phyloP scores from a whole-genome alignment of 1,140 invertebrate species.

The Nasonia vitripennis region DNA sequence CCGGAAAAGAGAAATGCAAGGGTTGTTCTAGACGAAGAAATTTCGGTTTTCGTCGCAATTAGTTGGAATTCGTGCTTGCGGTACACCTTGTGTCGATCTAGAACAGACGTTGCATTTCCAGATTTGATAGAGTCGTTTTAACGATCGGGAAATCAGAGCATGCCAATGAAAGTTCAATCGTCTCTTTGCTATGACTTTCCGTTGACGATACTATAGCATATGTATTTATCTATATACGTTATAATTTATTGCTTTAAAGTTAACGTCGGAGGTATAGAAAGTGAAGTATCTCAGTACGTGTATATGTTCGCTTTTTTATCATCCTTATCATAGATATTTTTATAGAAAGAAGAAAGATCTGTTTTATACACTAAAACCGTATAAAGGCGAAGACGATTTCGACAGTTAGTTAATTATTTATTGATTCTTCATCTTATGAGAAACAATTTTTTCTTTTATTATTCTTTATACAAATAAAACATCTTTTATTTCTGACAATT shows the following conservation, averaged over 20 bases:
- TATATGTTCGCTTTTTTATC: slow-evolving; percentile 5
- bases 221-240: neutral
- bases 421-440: slow-evolving; percentile 13
- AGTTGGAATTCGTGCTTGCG: no score
- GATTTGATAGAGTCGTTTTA: neutral
- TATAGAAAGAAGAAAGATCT: slow-evolving; percentile 15
- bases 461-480: slow-evolving; percentile 2
- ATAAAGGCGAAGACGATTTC: slow-evolving; percentile 29
- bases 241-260: slow-evolving; percentile 34
- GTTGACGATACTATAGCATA: neutral
- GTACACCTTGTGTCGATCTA: neutral
- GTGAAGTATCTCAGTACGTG: slow-evolving; percentile 28
- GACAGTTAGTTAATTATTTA: neutral
- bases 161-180: neutral
- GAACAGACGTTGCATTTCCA: neutral
- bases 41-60: no score
- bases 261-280: slow-evolving; percentile 27
- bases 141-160: neutral
- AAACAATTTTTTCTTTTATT: slow-evolving; percentile 3
- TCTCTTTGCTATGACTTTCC: neutral
- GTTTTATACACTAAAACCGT: slow-evolving; percentile 23
- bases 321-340: neutral
- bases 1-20: no score
- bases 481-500: slow-evolving; percentile 28
- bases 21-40: neutral